Evolutionary conservation across 1,140 invertebrate genomes (phyloP).

Genomic region (Hylyphantes graminicola): DNA sequence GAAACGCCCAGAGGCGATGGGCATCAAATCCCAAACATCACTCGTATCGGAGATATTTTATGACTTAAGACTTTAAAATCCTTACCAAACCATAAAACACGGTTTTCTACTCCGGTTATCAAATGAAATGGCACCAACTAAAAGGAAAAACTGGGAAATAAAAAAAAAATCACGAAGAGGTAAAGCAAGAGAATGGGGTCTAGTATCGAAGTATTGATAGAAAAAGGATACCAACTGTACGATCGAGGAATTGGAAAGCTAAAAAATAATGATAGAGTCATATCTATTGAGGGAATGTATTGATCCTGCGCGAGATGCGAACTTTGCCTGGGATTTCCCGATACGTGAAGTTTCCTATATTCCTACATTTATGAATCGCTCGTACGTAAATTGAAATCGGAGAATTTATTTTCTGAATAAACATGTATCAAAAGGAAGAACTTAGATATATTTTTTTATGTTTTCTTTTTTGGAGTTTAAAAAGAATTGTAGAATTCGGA

Average conservation of each 20-base stretch:
- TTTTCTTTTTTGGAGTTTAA: too few relatives aligned
- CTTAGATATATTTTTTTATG: too few relatives aligned
- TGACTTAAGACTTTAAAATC: constrained; percentile 27
- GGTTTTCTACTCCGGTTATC: constrained; percentile 14
- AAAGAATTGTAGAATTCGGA: too few relatives aligned
- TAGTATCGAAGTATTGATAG: constrained; percentile 30
- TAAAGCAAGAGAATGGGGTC: background rate
- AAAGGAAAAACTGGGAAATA: background rate
- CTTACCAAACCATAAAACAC: constrained; percentile 25
- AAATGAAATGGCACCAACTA: background rate
- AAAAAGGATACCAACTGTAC: background rate
- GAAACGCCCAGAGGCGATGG: background rate
- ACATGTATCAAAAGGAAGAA: too few relatives aligned
- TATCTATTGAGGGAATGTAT: constrained; percentile 7
- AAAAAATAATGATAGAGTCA: constrained; percentile 8
- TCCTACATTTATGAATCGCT: background rate
- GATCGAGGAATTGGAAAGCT: background rate
- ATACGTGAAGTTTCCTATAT: background rate
- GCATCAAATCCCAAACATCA: too few relatives aligned
- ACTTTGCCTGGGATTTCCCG: background rate
- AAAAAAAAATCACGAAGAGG: background rate
- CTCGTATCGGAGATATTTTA: background rate
- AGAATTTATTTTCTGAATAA: background rate
- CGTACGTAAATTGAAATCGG: background rate
- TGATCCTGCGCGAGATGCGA: background rate